Base-by-base conservation (phyloP, 2,888 invertebrate genomes). In the Rhodophaea formosa region DNA sequence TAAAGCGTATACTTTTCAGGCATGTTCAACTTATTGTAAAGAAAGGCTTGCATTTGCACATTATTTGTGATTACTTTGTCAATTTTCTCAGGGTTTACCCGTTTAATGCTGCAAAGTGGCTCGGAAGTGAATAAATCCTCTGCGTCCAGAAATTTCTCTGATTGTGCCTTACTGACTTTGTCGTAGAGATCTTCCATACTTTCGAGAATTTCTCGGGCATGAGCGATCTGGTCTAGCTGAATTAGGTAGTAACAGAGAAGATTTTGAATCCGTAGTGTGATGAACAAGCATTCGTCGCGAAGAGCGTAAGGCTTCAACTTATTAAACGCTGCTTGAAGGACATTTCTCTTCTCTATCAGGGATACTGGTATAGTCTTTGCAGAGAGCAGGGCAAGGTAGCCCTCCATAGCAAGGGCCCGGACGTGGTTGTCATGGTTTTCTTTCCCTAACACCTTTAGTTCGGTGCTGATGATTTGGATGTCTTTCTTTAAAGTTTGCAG, bases 1-100 rank as follows among this genome's bases (percentile, higher is more conserved):
- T 92, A 92, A 14, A 88, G 68, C 7, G 92, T 91, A 65, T 93
- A 93, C 62, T 91, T 88, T 30, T 92, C 84, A 7, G 89, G 87
- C 60, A 91, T 66, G 57, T 92, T 92, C 51, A 92, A 70, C 72
- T 93, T 93, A 57, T 92, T 93, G 66, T 93, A 93, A 47, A 93
- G 75, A 82, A 93, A 93, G 3, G 92, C 92, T 68, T 93, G 85
- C 93, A 94, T 93, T 68, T 93, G 93, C 56, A 93, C 82, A 68
- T 94, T 94, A 68, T 93, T 94, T 0, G 93, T 92, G 39, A 92
- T 87, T 3, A 94, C 79, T 69, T 92, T 92, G 64, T 93, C 92
- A 16, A 94, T 84, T 74, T 93, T 93, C 53, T 84, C 84, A 1
- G 86, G 87, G 62, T 83, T 84, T 7, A 89, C 81, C 42, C 81